Percentiles rank a stretch among this genome's conserved stretches.
phyloP scores from a whole-genome alignment of 1,140 invertebrate genomes.

The Drosophila pandora region DNA sequence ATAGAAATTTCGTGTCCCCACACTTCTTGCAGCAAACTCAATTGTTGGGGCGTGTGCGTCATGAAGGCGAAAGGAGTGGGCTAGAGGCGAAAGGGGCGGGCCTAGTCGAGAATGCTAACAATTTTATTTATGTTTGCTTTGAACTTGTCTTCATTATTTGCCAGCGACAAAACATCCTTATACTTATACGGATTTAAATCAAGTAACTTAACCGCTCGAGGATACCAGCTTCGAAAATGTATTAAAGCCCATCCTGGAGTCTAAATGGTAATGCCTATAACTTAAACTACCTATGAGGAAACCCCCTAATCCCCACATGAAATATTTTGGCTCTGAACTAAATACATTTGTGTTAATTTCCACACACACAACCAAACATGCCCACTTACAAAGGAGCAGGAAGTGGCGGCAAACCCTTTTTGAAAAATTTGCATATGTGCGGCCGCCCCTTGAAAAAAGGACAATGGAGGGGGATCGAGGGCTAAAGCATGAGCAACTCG shows the following conservation, averaged over 20 bases:
- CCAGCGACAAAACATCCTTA: slow-evolving; percentile 34
- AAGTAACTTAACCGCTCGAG: neutral
- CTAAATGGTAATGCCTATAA: neutral
- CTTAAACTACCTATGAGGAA: slow-evolving; percentile 63
- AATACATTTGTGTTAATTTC: slow-evolving; percentile 81
- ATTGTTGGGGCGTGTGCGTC: slow-evolving; percentile 69
- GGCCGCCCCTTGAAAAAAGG: slow-evolving; percentile 39
- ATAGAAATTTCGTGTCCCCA: slow-evolving; percentile 37
- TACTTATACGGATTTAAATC: slow-evolving; percentile 7
- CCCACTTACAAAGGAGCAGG: slow-evolving; percentile 8
- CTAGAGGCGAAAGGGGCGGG: slow-evolving; percentile 12
- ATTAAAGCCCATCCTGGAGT: neutral
- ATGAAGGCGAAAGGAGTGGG: slow-evolving; percentile 4
- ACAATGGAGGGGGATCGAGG: neutral
- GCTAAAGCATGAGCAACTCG: slow-evolving; percentile 48
- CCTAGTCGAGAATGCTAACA: slow-evolving; percentile 70
- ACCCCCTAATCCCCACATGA: slow-evolving; percentile 51
- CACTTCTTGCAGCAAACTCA: slow-evolving; percentile 56
- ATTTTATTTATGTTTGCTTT: slow-evolving; percentile 82
- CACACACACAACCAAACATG: slow-evolving; percentile 33
- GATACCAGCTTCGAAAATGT: too few relatives aligned
- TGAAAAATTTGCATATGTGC: slow-evolving; percentile 73
- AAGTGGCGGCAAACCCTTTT: slow-evolving; percentile 38
- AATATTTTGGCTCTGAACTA: slow-evolving; percentile 65
- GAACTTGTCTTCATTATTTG: slow-evolving; percentile 80